Conservation (phyloP, 2,797 vertebrate species). For the Borostomias antarcticus region DNA sequence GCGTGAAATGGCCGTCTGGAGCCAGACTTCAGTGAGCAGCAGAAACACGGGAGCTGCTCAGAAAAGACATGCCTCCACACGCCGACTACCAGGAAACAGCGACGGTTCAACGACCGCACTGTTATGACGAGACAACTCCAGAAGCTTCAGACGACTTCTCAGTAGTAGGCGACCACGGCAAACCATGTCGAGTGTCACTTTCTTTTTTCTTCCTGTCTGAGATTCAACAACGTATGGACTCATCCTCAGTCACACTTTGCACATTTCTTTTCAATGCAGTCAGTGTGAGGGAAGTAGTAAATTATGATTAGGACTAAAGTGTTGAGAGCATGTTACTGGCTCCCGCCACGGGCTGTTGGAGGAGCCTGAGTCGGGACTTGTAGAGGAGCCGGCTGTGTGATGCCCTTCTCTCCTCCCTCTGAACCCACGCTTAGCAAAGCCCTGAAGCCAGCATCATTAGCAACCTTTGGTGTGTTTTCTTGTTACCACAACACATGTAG, state of each 20-base stretch:
- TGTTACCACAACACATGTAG: slow-evolving; percentile 40
- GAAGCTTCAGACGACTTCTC: background rate
- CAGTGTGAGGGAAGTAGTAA: too few species aligned
- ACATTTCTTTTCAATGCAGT: background rate
- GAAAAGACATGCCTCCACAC: background rate
- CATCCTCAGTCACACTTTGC: background rate
- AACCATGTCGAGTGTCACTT: background rate
- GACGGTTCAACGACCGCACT: background rate
- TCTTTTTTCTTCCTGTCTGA: too few species aligned
- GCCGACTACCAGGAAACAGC: background rate
- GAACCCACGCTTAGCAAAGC: background rate
- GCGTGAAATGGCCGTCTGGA: slow-evolving; percentile 4
- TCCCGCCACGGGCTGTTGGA: background rate
- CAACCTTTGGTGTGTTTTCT: slow-evolving; percentile 21
- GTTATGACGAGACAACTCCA: background rate
- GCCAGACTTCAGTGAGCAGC: slow-evolving; percentile 1
- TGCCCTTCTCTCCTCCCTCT: background rate
- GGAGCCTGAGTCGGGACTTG: slow-evolving; percentile 1
- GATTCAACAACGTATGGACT: too few species aligned
- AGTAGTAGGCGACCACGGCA: too few species aligned
- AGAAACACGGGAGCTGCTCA: background rate
- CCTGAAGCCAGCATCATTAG: slow-evolving; percentile 9
- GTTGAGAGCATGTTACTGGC: background rate
- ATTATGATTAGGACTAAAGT: background rate
- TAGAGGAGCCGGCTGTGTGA: background rate